These are phyloP conservation scores for Sarcophaga carnaria DNA, from an alignment of 2,888 invertebrate species.

Conservation along the genomic window DNA sequence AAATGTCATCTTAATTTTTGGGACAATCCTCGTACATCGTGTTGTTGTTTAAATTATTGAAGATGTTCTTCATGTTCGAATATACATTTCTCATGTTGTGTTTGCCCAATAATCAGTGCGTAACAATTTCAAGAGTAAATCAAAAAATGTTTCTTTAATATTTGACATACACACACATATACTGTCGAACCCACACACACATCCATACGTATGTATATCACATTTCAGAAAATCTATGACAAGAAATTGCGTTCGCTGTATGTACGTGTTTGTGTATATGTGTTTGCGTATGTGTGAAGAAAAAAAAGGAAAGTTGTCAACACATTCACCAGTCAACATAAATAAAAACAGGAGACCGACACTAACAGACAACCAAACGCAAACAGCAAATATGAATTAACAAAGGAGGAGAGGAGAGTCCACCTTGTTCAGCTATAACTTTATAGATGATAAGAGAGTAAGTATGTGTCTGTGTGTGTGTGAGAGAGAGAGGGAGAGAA, in stretches of 20 bases:
- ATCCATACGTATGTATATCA: not conserved
- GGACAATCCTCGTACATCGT: too few relatives aligned
- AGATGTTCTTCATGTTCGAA: too few relatives aligned
- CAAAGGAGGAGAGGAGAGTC: slow-evolving; percentile 8
- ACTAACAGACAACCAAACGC: too few relatives aligned
- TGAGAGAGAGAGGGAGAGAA: too few relatives aligned
- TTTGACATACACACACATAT: not conserved
- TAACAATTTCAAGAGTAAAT: slow-evolving; percentile 57
- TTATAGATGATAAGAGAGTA: not conserved
- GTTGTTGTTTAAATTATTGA: too few relatives aligned
- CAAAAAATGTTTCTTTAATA: slow-evolving; percentile 1
- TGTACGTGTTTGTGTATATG: not conserved
- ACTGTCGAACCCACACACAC: not conserved
- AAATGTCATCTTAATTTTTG: too few relatives aligned
- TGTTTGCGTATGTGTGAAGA: not conserved
- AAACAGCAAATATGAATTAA: slow-evolving; percentile 24
- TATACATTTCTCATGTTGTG: slow-evolving; percentile 3
- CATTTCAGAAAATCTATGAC: not conserved
- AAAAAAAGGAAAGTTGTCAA: slow-evolving; percentile 61
- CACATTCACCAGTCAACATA: slow-evolving; percentile 59
- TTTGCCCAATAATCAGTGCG: slow-evolving; percentile 57
- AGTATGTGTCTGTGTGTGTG: too few relatives aligned
- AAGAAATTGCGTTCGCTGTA: not conserved
- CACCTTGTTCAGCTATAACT: too few relatives aligned
- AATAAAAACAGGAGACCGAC: slow-evolving; percentile 24